phyloP scores from a whole-genome alignment of 2,113 vertebrate species.

The Hyla sarda region DNA sequence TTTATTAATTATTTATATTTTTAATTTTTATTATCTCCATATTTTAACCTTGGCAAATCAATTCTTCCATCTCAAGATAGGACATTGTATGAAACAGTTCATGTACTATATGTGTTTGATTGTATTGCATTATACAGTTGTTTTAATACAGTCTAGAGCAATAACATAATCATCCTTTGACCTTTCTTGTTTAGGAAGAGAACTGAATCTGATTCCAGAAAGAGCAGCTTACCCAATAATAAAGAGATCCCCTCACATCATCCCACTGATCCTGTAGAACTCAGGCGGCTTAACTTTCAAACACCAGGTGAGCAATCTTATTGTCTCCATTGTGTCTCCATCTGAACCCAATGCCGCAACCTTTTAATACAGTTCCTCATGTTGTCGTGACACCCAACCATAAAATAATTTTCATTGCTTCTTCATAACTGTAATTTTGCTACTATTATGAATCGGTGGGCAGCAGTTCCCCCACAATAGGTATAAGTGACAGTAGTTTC shows the following conservation, averaged over 20 bases:
- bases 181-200: slow-evolving; percentile 82
- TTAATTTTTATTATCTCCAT: not conserved
- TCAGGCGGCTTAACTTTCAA: slow-evolving; percentile 97
- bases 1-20: too few species aligned
- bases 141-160: not conserved
- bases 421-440: too few species aligned
- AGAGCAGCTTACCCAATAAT: slow-evolving; percentile 94
- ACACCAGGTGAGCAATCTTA: slow-evolving; percentile 82
- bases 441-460: too few species aligned
- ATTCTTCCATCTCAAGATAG: not conserved
- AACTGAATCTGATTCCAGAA: slow-evolving; percentile 94
- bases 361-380: too few species aligned
- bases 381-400: too few species aligned
- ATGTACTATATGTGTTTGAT: not conserved
- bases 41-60: not conserved
- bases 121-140: not conserved
- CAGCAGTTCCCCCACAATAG: too few species aligned
- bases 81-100: not conserved
- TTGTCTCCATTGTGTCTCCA: not conserved
- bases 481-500: too few species aligned
- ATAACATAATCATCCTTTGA: not conserved
- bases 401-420: too few species aligned
- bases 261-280: slow-evolving; percentile 95
- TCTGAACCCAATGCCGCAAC: too few species aligned
- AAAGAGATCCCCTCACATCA: slow-evolving; percentile 95